A percentile compares a stretch with the other conserved stretches of the same genome.
Conservation (phyloP, 2,888 invertebrate species). For the Drosophila lacicola region DNA sequence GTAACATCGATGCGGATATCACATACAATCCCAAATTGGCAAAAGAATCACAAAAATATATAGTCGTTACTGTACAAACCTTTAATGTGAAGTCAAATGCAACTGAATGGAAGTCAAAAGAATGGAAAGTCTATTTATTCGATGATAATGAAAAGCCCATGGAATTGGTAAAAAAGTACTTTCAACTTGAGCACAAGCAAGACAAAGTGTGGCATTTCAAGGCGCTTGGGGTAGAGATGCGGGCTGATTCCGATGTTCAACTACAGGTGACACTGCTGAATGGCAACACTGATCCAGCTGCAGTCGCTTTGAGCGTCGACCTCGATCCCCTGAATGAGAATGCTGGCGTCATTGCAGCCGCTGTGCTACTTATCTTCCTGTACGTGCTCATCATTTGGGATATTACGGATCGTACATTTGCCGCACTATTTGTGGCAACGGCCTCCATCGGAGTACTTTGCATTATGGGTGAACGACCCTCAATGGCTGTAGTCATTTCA, state of each 20-base stretch:
- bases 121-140: slow-evolving; percentile 16
- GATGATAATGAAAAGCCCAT: no score
- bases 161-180: background rate
- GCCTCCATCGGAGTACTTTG: slow-evolving; percentile 89
- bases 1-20: slow-evolving; percentile 22
- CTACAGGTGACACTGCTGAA: slow-evolving; percentile 11
- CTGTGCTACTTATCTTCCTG: slow-evolving; percentile 89
- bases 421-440: slow-evolving; percentile 86
- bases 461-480: slow-evolving; percentile 88
- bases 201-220: no score
- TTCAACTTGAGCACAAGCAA: slow-evolving; percentile 1
- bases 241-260: slow-evolving; percentile 62
- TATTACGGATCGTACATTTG: slow-evolving; percentile 87
- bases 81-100: slow-evolving; percentile 1
- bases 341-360: slow-evolving; percentile 90
- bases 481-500: slow-evolving; percentile 87
- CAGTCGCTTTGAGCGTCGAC: slow-evolving; percentile 85
- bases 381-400: slow-evolving; percentile 92
- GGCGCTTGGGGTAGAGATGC: background rate
- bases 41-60: background rate
- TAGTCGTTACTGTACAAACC: background rate
- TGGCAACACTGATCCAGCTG: background rate
- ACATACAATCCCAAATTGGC: slow-evolving; percentile 15
- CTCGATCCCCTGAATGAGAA: slow-evolving; percentile 88
- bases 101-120: slow-evolving; percentile 12